Evolutionary conservation across 1,140 invertebrate genomes (phyloP), one percentile per base, ranked within the genome.

Genomic region (Cyclina sinensis): DNA sequence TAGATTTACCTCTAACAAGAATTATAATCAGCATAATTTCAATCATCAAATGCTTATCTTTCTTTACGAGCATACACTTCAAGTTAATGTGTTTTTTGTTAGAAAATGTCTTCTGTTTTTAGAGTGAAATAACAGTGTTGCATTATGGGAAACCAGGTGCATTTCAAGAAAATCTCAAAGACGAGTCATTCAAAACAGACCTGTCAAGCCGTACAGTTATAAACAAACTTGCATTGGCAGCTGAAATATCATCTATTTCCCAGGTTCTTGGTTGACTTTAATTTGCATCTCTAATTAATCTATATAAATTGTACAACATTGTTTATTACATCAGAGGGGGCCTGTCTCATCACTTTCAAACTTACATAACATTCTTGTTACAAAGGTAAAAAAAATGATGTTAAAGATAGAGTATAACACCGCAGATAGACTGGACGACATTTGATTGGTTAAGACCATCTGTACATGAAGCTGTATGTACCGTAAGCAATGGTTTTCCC

Each of bases 11-110:
- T 18, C 57, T 62, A 62, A 62, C 57, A n/a, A n/a, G 9, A 62
- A n/a, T 62, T 62, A 62, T 62, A 62, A 62, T 62, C 57, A 62
- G n/a, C 57, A 62, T 62, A 27, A 27, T 27, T 62, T 62, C 57
- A 27, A 62, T 62, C 57, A 62, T 11, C 57, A 62, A 24, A 57
- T 9, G 5, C 57, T 62, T 62, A 62, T 62, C 57, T 62, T 9
- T 62, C 57, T 62, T 62, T 62, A 24, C n/a, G 51, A n/a, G 57
- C 57, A 62, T 62, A 62, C n/a, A n/a, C n/a, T 27, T 62, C 57
- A 62, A n/a, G 57, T 62, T 27, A 62, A 62, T 62, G 57, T 62
- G n/a, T 27, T 27, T 62, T 62, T 62, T n/a, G 18, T 21, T n/a
- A 27, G 57, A 43, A 62, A 62, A 62, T 24, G 57, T 62, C 57